These are phyloP conservation scores for Nerophis lumbriciformis DNA, from an alignment of 2,113 vertebrate genomes.

Conservation along the genomic window DNA sequence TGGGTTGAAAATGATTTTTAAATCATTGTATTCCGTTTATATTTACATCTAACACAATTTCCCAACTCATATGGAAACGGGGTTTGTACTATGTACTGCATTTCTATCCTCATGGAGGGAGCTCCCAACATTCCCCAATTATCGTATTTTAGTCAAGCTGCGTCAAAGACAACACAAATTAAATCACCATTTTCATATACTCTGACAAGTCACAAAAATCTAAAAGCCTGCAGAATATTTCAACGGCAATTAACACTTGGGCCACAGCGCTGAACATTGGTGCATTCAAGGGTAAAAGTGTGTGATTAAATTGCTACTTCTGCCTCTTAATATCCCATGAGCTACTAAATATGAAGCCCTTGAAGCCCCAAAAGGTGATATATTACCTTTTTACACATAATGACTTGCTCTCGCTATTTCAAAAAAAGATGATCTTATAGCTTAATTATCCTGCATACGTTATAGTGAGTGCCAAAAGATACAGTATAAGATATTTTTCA, in stretches of 20 bases:
- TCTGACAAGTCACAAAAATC: not conserved
- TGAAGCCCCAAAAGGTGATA: not conserved
- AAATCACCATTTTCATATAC: not conserved
- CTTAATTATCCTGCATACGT: not conserved
- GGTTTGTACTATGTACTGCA: too few species aligned
- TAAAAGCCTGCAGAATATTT: not conserved
- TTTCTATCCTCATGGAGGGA: slow-evolving; percentile 26
- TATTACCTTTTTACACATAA: not conserved
- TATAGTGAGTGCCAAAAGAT: not conserved
- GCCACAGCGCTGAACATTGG: not conserved
- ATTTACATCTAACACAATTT: too few species aligned
- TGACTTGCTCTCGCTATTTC: not conserved
- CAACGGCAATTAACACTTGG: too few species aligned
- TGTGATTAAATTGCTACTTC: not conserved
- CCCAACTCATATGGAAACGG: too few species aligned
- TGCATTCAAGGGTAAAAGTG: not conserved
- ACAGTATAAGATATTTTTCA: not conserved
- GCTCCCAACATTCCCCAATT: slow-evolving; percentile 50
- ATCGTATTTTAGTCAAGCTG: slow-evolving; percentile 54
- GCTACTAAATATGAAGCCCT: not conserved
- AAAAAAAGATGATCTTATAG: not conserved
- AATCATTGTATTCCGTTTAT: too few species aligned
- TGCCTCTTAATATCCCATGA: not conserved
- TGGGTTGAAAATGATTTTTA: too few species aligned
- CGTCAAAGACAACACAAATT: slow-evolving; percentile 40